A percentile compares a stretch with the other conserved stretches of the same genome.
phyloP scores from a whole-genome alignment of 1,140 invertebrate species.

The honey bee (Apis mellifera) region Amel_HAv3.1 CM009936.2:13321501-13322000 shows the following conservation, averaged over 20 bases:
- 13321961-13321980: conserved; percentile 13
- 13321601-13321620: conserved; percentile 3
- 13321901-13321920: conserved; percentile 43
- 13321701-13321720: conserved; percentile 2
- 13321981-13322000: conserved; percentile 51
- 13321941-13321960: background rate
- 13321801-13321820: conserved; percentile 58
- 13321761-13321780: conserved; percentile 11
- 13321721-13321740: background rate
- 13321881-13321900: conserved; percentile 37
- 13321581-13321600: conserved; percentile 28
- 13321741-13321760: background rate
- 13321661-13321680: conserved; percentile 1
- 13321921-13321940: conserved; percentile 27
- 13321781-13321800: conserved; percentile 36
- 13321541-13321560: conserved; percentile 45
- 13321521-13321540: conserved; percentile 42
- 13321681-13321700: conserved; percentile 22
- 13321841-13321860: conserved; percentile 29
- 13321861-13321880: conserved; percentile 33
- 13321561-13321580: conserved; percentile 38
- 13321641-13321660: conserved; percentile 30
- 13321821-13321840: conserved; percentile 54
- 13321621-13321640: conserved; percentile 10
- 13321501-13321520: background rate